Evolutionary conservation across 2,888 invertebrate species (phyloP), one percentile per base, ranked within the genome.

Genomic region (Eristalinus sepulchralis): DNA sequence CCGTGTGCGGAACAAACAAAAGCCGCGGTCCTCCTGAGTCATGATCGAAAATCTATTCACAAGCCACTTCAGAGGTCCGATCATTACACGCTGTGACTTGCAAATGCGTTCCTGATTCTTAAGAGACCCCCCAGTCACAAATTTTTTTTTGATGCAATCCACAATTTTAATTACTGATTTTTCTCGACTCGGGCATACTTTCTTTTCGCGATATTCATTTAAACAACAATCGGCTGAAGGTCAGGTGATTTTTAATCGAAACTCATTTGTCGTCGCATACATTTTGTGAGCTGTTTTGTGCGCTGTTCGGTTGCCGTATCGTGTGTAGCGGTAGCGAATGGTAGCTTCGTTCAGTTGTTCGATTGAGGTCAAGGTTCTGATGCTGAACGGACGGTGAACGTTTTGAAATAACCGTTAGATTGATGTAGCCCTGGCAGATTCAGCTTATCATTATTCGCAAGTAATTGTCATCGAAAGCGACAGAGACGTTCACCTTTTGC

Each of bases 331-430:
- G 47, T 47, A 17, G 47, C n/a, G 27, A 27, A 5, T 27, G 27
- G 5, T 27, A 27, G 27, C 27, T 27, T 27, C 27, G 27, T n/a
- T 47, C 17, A 17, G 6, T 8, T 17, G 31, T 13, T 9, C 34
- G 24, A 68, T 62, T 77, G 53, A 60, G 67, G 77, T 77, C 77
- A 77, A 77, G 77, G 77, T 68, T 68, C 67, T 60, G 57, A 57
- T 66, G 67, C 67, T 24, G 22, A 27, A 64, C 59, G 39, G 13
- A n/a, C n/a, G 22, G n/a, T 17, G 59, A 9, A 8, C 55, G 60
- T 76, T 24, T 68, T 24, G 62, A 68, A 67, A 62, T 77, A 10
- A 62, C 77, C 62, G 77, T 77, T 77, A 55, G 31, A 17, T n/a
- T 66, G 53, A 0, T 17, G 47, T 47, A 17, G 17, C 1, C 17